These are phyloP conservation scores for Steinernema hermaphroditum DNA, from an alignment of 2,888 invertebrate genomes.

Conservation along the genomic window DNA sequence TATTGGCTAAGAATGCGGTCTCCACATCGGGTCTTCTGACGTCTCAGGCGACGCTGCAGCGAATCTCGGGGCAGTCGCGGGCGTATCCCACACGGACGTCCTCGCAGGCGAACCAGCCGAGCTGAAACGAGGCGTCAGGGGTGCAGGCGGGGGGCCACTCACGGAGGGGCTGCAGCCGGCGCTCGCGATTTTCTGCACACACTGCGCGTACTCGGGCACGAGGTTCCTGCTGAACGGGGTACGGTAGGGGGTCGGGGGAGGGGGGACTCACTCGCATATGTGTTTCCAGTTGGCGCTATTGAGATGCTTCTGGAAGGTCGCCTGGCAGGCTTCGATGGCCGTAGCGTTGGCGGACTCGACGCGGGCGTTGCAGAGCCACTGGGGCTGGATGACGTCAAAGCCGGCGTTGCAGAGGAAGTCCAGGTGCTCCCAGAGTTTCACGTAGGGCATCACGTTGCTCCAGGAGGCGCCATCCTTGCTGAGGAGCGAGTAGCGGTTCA, in stretches of 20 bases:
- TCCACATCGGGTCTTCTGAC: too few species aligned
- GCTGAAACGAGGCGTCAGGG: constrained; percentile 30
- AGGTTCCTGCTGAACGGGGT: background rate
- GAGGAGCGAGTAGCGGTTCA: constrained; percentile 33
- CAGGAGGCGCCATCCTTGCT: background rate
- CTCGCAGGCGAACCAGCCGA: constrained; percentile 51
- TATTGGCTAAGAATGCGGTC: too few species aligned
- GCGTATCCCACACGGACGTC: constrained; percentile 49
- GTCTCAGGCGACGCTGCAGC: constrained; percentile 34
- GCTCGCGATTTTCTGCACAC: background rate
- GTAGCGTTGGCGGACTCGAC: background rate
- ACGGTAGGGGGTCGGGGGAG: too few species aligned
- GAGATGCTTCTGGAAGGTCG: background rate
- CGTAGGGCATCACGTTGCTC: constrained; percentile 2
- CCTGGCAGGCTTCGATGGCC: background rate
- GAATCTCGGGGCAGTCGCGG: constrained; percentile 43
- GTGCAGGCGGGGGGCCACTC: background rate
- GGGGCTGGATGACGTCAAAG: background rate
- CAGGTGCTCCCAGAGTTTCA: constrained; percentile 14
- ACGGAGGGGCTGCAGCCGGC: background rate
- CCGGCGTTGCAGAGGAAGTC: constrained; percentile 26
- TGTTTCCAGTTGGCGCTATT: background rate
- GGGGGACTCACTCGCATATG: background rate
- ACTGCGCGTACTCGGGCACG: background rate
- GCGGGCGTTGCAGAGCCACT: constrained; percentile 1